A percentile compares a stretch with the other conserved stretches of the same genome.
Conservation (phyloP, 1,140 invertebrate species). For the Micrasema minimum region DNA sequence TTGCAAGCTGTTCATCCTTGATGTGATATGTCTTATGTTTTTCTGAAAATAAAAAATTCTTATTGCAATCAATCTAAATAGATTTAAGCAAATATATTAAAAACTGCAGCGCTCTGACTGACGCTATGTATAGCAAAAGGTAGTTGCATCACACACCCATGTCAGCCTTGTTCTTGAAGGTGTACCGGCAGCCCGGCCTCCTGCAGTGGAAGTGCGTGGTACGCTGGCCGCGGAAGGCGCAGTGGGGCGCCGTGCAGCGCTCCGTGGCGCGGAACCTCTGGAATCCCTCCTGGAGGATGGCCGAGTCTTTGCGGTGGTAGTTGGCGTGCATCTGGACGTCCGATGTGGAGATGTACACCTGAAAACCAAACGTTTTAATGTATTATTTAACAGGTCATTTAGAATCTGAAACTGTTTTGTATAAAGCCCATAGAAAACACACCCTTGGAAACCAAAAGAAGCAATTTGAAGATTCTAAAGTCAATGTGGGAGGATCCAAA, state of each 20-base stretch:
- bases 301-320: constrained; percentile 97
- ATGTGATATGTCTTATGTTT: constrained; percentile 99
- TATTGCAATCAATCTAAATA: background rate
- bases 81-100: no score
- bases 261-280: constrained; percentile 92
- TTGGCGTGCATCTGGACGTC: constrained; percentile 99
- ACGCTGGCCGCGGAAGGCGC: constrained; percentile 92
- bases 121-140: no score
- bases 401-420: no score
- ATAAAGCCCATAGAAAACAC: no score
- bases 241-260: constrained; percentile 87
- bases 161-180: constrained; percentile 99
- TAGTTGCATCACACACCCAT: constrained; percentile 86
- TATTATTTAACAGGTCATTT: no score
- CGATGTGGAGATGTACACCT: constrained; percentile 96
- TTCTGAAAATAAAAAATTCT: constrained; percentile 73
- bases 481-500: no score
- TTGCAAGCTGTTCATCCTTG: constrained; percentile 94
- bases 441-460: no score
- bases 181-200: constrained; percentile 89
- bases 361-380: no score
- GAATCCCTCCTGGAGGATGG: constrained; percentile 97
- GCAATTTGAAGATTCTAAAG: no score
- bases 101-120: no score
- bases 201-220: constrained; percentile 98